Evolutionary conservation across 2,113 vertebrate genomes (phyloP), one percentile per base, ranked within the genome.

Genomic region (Aptenodytes patagonicus): DNA sequence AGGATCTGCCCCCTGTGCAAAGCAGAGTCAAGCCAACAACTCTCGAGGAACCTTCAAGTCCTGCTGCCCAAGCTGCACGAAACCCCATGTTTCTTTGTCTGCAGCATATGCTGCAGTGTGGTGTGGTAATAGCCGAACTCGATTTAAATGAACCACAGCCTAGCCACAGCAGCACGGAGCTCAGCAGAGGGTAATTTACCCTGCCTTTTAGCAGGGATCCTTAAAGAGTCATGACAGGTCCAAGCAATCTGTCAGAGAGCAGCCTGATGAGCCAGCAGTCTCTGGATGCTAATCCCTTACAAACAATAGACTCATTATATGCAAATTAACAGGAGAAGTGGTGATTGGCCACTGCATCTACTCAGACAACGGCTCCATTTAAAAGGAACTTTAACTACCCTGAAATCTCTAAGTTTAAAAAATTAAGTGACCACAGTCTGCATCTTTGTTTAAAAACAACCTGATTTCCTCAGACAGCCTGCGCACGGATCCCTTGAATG

Each of bases 101-200:
- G 65, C 61, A 91, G 65, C 80, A 49, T 46, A 47, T 17, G 42
- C 73, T 95, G 91, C 61, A 3, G 47, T 61, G 88, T 21, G 40
- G 58, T 73, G 82, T 77, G 90, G 85, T 70, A 86, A 86, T 86
- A 89, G 82, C 88, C 95, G 95, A 94, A 81, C 60, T 92, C 2
- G 0, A 58, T 65, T 93, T 92, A 81, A 95, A 89, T 71, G 81
- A 96, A 92, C 95, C 93, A 73, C 96, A 96, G 90, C 79, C 46
- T 8, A 83, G 83, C 90, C 90, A 86, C 93, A 96, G 93, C 93
- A 90, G 76, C 90, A 86, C 4, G 3, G 85, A 89, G 85, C 93
- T 92, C 97, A 93, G 88, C 95, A 89, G 95, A 97, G 95, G 70
- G 95, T 90, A 94, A 96, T 97, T 97, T 90, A 85, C 92, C 87